These are phyloP conservation scores for Caenorhabditis briggsae DNA, from an alignment of 1,140 invertebrate genomes.

Conservation along the genomic window DNA sequence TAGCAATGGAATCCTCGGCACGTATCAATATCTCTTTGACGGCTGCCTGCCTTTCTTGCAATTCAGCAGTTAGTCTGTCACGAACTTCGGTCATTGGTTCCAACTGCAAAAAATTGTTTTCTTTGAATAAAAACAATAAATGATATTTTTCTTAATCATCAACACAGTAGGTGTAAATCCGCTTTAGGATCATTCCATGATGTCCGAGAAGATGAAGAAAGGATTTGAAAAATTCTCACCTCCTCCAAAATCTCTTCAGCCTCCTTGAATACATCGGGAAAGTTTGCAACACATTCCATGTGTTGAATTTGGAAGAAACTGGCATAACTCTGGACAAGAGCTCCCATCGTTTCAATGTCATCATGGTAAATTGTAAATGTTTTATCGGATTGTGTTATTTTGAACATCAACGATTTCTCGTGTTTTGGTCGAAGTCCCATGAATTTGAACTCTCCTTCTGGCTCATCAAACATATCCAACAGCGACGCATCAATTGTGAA, in stretches of 20 bases:
- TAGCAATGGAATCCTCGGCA: conserved; percentile 52
- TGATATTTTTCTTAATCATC: not conserved
- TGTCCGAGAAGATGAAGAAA: not conserved
- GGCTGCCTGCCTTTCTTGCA: conserved; percentile 35
- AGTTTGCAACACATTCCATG: conserved; percentile 48
- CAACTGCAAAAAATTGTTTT: conserved; percentile 4
- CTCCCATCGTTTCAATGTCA: conserved; percentile 57
- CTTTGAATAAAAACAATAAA: not conserved
- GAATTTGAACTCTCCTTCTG: conserved; percentile 53
- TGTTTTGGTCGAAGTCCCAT: conserved; percentile 58
- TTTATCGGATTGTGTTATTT: not conserved
- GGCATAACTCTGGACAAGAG: conserved; percentile 41
- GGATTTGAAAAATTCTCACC: not conserved
- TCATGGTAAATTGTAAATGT: conserved; percentile 55
- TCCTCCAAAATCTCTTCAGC: conserved; percentile 54
- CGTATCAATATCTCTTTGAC: conserved; percentile 57
- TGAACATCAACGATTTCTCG: conserved; percentile 40
- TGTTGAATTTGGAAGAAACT: conserved; percentile 27
- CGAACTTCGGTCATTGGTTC: conserved; percentile 56
- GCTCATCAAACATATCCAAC: conserved; percentile 24
- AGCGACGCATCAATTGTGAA: conserved; percentile 44
- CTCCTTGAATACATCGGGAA: conserved; percentile 54
- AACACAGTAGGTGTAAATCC: too few relatives aligned
- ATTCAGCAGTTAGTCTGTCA: conserved; percentile 42
- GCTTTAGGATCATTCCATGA: too few relatives aligned